phyloP scores from a whole-genome alignment of 2,888 invertebrate species.

The Xanthia icteritia region DNA sequence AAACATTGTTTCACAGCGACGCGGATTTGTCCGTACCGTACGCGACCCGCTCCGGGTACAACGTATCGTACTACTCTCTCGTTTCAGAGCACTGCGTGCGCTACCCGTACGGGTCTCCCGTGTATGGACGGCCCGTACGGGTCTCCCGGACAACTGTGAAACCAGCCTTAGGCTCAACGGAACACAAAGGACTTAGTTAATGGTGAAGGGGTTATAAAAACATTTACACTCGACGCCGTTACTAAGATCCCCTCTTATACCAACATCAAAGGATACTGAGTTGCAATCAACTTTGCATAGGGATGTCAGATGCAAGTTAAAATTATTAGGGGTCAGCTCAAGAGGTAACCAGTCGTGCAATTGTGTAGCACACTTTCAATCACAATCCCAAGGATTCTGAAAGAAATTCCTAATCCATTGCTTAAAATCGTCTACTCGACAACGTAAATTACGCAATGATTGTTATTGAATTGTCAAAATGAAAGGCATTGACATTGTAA shows the following conservation, averaged over 20 bases:
- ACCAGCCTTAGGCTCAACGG: no score
- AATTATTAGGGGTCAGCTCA: neutral
- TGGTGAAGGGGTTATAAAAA: conserved; percentile 31
- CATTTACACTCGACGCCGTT: neutral
- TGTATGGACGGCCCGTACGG: no score
- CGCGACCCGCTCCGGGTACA: no score
- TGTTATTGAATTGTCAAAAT: neutral
- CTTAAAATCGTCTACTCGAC: neutral
- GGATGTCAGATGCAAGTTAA: conserved; percentile 8
- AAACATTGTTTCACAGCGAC: no score
- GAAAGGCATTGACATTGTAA: neutral
- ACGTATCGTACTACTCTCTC: no score
- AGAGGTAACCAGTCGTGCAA: neutral
- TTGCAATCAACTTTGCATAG: conserved; percentile 16
- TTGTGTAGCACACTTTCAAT: neutral
- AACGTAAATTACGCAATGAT: neutral
- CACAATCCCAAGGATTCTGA: neutral
- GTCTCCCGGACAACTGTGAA: no score
- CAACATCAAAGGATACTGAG: conserved; percentile 33
- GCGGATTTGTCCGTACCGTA: no score
- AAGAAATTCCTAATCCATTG: neutral
- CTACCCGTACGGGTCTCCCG: no score
- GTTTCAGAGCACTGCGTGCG: no score
- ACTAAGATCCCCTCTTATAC: neutral
- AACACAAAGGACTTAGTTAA: conserved; percentile 9